Percentiles rank a stretch among this genome's conserved stretches.
These are phyloP conservation scores for Babyrousa celebensis DNA, from an alignment of 2,797 vertebrate genomes.

Conservation along the genomic window DNA sequence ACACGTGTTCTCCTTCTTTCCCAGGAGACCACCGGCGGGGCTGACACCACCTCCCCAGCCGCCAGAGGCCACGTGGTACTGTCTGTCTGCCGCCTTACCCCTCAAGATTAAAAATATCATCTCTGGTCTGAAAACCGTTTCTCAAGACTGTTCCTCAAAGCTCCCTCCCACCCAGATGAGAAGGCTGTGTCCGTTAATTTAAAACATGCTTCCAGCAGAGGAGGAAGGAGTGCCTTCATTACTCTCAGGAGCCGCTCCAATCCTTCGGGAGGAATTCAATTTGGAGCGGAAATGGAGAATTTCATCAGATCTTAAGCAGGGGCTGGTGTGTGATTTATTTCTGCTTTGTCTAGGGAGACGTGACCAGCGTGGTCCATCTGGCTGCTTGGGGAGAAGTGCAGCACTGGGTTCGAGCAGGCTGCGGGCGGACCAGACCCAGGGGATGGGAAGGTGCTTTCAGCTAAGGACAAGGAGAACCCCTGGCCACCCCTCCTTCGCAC, in stretches of 20 bases:
- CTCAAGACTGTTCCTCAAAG: constrained; percentile 22
- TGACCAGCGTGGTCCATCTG: not conserved
- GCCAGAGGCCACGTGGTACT: not conserved
- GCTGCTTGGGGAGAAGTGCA: constrained; percentile 56
- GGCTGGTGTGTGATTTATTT: constrained; percentile 81
- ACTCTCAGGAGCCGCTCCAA: constrained; percentile 55
- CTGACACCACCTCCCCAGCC: not conserved
- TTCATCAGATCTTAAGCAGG: constrained; percentile 80
- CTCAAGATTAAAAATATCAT: constrained; percentile 44
- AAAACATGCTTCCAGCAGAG: constrained; percentile 76
- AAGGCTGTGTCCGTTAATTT: constrained; percentile 66
- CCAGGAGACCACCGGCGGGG: not conserved
- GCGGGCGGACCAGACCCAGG: constrained; percentile 18
- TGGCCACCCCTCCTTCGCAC: constrained; percentile 37
- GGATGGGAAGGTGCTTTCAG: constrained; percentile 55
- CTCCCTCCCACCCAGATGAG: constrained; percentile 65
- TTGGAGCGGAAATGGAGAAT: constrained; percentile 85
- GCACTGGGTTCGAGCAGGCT: constrained; percentile 66
- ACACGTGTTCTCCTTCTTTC: not conserved
- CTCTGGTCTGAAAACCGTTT: constrained; percentile 65
- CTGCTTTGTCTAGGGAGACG: constrained; percentile 78
- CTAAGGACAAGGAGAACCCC: constrained; percentile 51
- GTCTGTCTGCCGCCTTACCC: not conserved
- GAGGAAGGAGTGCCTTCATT: constrained; percentile 77
- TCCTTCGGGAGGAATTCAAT: constrained; percentile 81